Conservation (phyloP, 2,797 vertebrate genomes). For the Eulemur rubriventer region DNA sequence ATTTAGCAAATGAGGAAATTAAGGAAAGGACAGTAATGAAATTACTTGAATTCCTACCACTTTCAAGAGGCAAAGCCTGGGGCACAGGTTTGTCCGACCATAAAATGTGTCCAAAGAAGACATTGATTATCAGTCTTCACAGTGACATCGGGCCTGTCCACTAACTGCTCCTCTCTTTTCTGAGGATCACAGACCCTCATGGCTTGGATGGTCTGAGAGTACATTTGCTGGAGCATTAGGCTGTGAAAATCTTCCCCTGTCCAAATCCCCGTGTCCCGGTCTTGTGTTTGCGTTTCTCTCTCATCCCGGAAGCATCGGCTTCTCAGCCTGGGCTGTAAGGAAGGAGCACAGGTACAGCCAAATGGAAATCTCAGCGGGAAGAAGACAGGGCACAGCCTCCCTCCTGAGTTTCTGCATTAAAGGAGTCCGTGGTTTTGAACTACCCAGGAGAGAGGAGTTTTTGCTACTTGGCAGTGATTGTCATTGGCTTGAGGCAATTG, state of each 20-base stretch:
- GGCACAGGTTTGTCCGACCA: neutral
- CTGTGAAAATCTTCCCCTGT: neutral
- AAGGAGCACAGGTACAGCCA: neutral
- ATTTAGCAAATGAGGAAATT: neutral
- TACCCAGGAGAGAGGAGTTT: neutral
- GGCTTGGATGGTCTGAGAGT: neutral
- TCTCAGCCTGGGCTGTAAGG: too few species aligned
- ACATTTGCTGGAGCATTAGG: too few species aligned
- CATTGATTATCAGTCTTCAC: too few species aligned
- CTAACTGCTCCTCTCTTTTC: neutral
- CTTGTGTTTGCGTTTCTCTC: neutral
- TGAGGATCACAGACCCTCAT: neutral
- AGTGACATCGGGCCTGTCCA: accelerated
- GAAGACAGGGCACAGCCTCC: too few species aligned
- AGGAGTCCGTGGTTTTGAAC: neutral
- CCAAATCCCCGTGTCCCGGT: accelerated
- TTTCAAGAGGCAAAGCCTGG: neutral
- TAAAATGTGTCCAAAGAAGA: neutral
- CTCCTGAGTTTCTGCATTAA: neutral
- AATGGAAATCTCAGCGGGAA: neutral
- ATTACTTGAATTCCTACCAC: neutral
- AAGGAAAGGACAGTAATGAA: neutral
- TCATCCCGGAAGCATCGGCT: neutral
- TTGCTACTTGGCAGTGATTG: neutral
- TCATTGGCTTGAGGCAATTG: neutral